Conservation (phyloP, 2,888 invertebrate genomes). For the Drosophila mettleri region DNA sequence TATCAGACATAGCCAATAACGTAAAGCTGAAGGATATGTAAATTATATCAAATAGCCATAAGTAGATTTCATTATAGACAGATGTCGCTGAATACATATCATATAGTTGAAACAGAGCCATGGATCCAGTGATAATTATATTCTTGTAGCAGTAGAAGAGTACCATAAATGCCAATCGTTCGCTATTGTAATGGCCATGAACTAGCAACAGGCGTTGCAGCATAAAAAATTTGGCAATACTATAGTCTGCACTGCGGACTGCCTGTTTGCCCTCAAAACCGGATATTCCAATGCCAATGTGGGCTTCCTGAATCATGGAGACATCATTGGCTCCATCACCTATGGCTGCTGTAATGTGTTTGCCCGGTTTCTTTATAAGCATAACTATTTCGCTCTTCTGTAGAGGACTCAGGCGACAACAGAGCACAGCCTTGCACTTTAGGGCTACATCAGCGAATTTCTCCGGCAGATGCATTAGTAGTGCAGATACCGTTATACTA, state of each 20-base stretch:
- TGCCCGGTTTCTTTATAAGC: conserved; percentile 87
- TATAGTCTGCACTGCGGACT: conserved; percentile 92
- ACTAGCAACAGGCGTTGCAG: conserved; percentile 90
- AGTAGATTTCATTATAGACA: conserved; percentile 89
- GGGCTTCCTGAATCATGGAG: conserved; percentile 98
- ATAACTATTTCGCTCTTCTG: conserved; percentile 96
- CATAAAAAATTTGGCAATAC: conserved; percentile 92
- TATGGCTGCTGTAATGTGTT: conserved; percentile 94
- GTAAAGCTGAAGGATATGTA: conserved; percentile 91
- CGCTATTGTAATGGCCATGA: conserved; percentile 93
- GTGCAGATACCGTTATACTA: conserved; percentile 89
- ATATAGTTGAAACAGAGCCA: conserved; percentile 86
- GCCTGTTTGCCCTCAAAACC: conserved; percentile 89
- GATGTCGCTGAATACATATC: conserved; percentile 87
- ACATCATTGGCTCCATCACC: conserved; percentile 99
- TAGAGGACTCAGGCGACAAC: conserved; percentile 94
- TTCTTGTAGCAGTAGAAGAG: conserved; percentile 95
- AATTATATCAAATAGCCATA: conserved; percentile 90
- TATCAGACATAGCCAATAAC: conserved; percentile 90
- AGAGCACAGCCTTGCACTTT: conserved; percentile 92
- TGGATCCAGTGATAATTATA: conserved; percentile 89
- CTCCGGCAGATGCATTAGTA: conserved; percentile 88
- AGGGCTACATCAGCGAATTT: conserved; percentile 89
- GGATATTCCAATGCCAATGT: conserved; percentile 93
- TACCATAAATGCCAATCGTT: conserved; percentile 89